phyloP scores from a whole-genome alignment of 2,113 vertebrate genomes.

The Aplodontia rufa region DNA sequence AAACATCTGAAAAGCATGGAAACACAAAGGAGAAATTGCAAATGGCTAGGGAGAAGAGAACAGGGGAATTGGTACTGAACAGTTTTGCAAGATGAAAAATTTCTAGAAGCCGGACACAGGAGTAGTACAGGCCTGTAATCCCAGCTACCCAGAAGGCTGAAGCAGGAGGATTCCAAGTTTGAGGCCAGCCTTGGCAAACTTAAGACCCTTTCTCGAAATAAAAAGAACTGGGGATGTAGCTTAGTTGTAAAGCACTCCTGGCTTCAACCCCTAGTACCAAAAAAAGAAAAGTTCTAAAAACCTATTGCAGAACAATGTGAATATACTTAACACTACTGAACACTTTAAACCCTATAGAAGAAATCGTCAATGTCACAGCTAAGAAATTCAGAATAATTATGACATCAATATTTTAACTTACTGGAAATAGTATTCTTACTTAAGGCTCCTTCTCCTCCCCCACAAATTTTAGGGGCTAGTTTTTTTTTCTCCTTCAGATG shows the following conservation, averaged over 20 bases:
- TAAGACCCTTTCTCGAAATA: background rate
- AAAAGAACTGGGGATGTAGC: background rate
- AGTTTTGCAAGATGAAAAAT: background rate
- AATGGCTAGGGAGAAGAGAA: background rate
- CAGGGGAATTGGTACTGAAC: background rate
- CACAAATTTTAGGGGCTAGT: background rate
- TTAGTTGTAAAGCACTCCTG: background rate
- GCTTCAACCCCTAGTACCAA: background rate
- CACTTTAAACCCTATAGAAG: background rate
- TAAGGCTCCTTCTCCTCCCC: background rate
- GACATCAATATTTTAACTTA: background rate
- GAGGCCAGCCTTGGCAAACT: background rate
- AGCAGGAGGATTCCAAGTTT: background rate
- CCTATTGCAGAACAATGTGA: background rate
- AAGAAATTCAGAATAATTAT: conserved; percentile 19
- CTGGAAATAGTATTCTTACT: background rate
- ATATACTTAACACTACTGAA: background rate
- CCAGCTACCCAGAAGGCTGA: background rate
- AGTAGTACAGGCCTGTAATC: background rate
- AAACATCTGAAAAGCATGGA: background rate
- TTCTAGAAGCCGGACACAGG: background rate
- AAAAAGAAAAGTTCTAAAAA: background rate
- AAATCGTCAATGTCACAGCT: conserved; percentile 38
- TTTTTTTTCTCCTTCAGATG: conserved; percentile 12
- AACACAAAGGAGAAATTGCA: background rate